phyloP scores from a whole-genome alignment of 1,140 invertebrate genomes.

The Carposina sasakii region DNA sequence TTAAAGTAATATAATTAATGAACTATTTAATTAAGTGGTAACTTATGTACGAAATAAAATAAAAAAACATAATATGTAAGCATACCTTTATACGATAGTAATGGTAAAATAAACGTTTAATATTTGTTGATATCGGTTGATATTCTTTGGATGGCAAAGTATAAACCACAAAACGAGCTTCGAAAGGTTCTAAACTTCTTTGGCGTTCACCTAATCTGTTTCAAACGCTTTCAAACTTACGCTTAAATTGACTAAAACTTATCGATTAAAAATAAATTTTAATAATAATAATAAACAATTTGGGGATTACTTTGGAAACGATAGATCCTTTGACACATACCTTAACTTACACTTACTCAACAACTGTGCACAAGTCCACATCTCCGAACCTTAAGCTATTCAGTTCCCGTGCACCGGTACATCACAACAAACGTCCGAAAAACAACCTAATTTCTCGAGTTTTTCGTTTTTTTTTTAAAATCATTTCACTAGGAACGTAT shows the following conservation, averaged over 20 bases:
- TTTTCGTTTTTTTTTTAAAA: slow-evolving; percentile 35
- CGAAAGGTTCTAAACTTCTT: slow-evolving; percentile 40
- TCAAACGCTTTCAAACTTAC: slow-evolving; percentile 52
- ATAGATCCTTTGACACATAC: slow-evolving; percentile 72
- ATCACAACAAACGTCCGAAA: slow-evolving; percentile 67
- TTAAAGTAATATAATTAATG: slow-evolving; percentile 44
- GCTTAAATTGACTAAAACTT: slow-evolving; percentile 61
- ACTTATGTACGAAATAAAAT: too few relatives aligned
- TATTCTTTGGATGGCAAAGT: slow-evolving; percentile 33
- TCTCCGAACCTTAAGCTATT: slow-evolving; percentile 50
- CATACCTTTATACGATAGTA: slow-evolving; percentile 35
- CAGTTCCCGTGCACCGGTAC: slow-evolving; percentile 66
- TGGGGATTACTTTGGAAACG: slow-evolving; percentile 72
- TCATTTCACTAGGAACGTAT: slow-evolving; percentile 67
- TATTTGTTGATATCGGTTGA: slow-evolving; percentile 32
- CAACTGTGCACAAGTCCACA: slow-evolving; percentile 67
- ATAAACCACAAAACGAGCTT: neutral
- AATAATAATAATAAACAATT: slow-evolving; percentile 59
- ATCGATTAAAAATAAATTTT: slow-evolving; percentile 41
- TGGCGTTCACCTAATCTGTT: slow-evolving; percentile 44
- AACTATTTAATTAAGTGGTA: too few relatives aligned
- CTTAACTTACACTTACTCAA: slow-evolving; percentile 70
- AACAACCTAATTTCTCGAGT: slow-evolving; percentile 59
- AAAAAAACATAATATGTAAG: slow-evolving; percentile 29
- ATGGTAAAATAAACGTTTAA: slow-evolving; percentile 33